Base-by-base conservation (phyloP, 2,888 invertebrate genomes). In the Mythimna albipuncta region DNA sequence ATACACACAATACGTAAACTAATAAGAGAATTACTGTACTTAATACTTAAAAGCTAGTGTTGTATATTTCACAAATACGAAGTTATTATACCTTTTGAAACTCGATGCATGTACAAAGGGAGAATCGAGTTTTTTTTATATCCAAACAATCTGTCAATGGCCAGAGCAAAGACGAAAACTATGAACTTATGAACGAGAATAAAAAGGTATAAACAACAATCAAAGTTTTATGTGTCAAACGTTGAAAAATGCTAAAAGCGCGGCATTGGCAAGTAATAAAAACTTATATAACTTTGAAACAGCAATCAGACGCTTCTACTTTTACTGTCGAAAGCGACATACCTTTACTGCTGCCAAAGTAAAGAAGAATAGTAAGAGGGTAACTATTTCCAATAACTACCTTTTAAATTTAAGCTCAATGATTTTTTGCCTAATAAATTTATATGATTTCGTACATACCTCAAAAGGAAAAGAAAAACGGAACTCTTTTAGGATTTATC, bases 241-340 rank as follows among this genome's bases (percentile, higher is more conserved):
- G 50, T 75, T 69, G 41, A 11, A 19, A 69, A 75, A 75, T 75
- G 76, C 62, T 75, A 69, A 50, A 75, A 35, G 41, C 62, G 1
- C 75, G 69, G 50, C 75, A 69, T 75, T 75, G 21, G 19, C 21
- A 55, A 75, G 69, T 41, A 44, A 47, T 75, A 32, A 69, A 66
- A 74, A 74, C 16, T 35, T 58, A 41, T 73, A 1, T 35, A n/a
- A 44, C 32, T 44, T 59, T 66, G 66, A 16, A 59, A 66, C 9
- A 44, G 41, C 41, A 21, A 35, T 58, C 32, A 52, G n/a, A 50
- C 35, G 58, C 16, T n/a, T 13, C 38, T 38, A 19, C 5, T 52
- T 58, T 63, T 63, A 72, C 2, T 11, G 35, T 63, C 6, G 0
- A 4, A 62, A 47, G 63, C 63, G 55, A 38, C 44, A 38, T 47